Evolutionary conservation across 2,888 invertebrate genomes (phyloP), one percentile per base, ranked within the genome.

Genomic region (Kuschelorhynchus macadamiae): DNA sequence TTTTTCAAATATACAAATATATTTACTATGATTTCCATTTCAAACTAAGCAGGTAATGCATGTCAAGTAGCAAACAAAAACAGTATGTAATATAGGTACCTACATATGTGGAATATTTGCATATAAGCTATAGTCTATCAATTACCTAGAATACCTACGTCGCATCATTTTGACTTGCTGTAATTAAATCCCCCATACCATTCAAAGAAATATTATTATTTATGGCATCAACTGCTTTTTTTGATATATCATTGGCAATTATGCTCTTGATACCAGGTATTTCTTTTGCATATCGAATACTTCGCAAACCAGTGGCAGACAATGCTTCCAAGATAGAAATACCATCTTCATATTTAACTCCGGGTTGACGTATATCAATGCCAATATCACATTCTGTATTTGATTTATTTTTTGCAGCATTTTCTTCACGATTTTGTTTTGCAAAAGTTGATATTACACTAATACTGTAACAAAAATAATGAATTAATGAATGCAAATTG

Each of bases 271-370:
- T 84, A n/a, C 91, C 91, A 0, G 90, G 88, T 11, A 98, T 87
- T 88, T 99, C 99, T 79, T 95, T 92, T 0, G 98, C 98, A 85
- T 98, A 99, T 14, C 99, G 89, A 74, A 99, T 94, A 67, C 98
- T 97, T 39, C 99, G 87, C 33, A 99, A 85, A 0, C 99, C 99
- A 9, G 97, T 96, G 0, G 99, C 99, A 16, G 98, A 93, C 36
- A 99, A 84, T 0, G 97, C 98, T 86, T 99, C 98, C 60, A 99
- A 85, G 74, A 99, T 91, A 59, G 86, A 85, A 41, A 93, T 83
- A 7, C 90, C 89, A 64, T 87, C 77, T 85, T 89, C 78, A 65
- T 76, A 76, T 68, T 72, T 75, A 32, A 67, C 77, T 47, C 77
- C 76, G 18, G 70, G 61, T 41, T 72, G 55, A 20, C 44, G 21